Conservation (phyloP, 2,888 invertebrate genomes). For the Malacosoma neustria region DNA sequence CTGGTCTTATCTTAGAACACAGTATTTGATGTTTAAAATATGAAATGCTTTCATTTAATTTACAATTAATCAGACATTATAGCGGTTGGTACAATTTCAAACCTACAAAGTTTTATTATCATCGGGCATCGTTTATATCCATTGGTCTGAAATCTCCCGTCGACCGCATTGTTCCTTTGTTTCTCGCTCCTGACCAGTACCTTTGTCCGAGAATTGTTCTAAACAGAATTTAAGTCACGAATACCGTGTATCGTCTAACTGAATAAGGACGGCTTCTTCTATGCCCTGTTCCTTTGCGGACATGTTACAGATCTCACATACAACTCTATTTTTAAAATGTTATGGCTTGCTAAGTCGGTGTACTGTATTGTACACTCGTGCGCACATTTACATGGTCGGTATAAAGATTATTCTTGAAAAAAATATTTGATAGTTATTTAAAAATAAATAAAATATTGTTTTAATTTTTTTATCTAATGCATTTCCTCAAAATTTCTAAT, state of each 20-base stretch:
- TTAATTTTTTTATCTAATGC: too few relatives aligned
- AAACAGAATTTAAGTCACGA: slow-evolving; percentile 73
- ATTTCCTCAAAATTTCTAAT: too few relatives aligned
- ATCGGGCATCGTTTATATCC: background rate
- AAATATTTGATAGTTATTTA: too few relatives aligned
- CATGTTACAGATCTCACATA: slow-evolving; percentile 33
- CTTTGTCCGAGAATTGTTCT: slow-evolving; percentile 73
- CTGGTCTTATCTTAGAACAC: too few relatives aligned
- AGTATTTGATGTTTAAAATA: too few relatives aligned
- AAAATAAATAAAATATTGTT: too few relatives aligned
- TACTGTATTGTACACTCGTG: background rate
- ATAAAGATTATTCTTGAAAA: too few relatives aligned
- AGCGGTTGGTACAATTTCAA: too few relatives aligned
- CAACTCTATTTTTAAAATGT: slow-evolving; percentile 42
- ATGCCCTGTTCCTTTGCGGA: slow-evolving; percentile 36
- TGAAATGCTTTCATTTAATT: too few relatives aligned
- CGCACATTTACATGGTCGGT: too few relatives aligned
- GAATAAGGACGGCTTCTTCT: slow-evolving; percentile 51
- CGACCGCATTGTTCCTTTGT: slow-evolving; percentile 65
- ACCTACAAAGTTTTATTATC: too few relatives aligned
- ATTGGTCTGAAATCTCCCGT: slow-evolving; percentile 46
- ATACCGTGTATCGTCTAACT: slow-evolving; percentile 62
- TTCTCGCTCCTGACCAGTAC: slow-evolving; percentile 58
- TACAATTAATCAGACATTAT: too few relatives aligned
- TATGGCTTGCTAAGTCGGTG: background rate